A percentile compares a stretch with the other conserved stretches of the same genome.
These are phyloP conservation scores for Drosophila tripunctata DNA, from an alignment of 2,888 invertebrate species.

Conservation along the genomic window DNA sequence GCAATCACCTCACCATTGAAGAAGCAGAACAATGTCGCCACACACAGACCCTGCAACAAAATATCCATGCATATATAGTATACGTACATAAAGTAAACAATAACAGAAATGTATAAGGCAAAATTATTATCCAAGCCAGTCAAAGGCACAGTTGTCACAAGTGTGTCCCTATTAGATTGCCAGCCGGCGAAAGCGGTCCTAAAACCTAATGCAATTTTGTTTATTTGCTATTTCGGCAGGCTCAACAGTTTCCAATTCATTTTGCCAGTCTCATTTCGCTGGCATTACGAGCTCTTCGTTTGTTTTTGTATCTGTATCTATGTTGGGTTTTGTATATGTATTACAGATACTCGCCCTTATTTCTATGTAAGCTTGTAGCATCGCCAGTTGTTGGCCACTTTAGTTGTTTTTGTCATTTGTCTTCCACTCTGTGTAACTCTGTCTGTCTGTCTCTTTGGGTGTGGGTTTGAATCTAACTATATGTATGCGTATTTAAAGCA, in stretches of 20 bases:
- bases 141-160: slow-evolving; percentile 10
- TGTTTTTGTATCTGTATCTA: not conserved
- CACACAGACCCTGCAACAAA: slow-evolving; percentile 91
- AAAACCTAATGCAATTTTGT: slow-evolving; percentile 52
- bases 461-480: slow-evolving; percentile 5
- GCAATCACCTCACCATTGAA: slow-evolving; percentile 97
- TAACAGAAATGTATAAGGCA: not conserved
- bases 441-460: not conserved
- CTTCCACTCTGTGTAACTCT: not conserved
- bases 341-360: not conserved
- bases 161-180: slow-evolving; percentile 40
- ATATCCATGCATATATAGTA: not conserved
- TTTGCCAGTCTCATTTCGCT: slow-evolving; percentile 25
- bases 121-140: slow-evolving; percentile 23
- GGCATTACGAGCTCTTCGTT: slow-evolving; percentile 8
- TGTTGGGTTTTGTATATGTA: slow-evolving; percentile 4
- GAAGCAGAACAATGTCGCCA: slow-evolving; percentile 96
- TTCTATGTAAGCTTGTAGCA: not conserved
- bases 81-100: not conserved
- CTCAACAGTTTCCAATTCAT: slow-evolving; percentile 55
- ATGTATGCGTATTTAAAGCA: slow-evolving; percentile 53
- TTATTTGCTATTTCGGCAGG: slow-evolving; percentile 53
- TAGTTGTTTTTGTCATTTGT: slow-evolving; percentile 32
- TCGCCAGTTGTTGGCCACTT: slow-evolving; percentile 13
- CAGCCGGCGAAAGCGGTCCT: slow-evolving; percentile 7